Percentiles rank a stretch among this genome's conserved stretches.
Evolutionary conservation across 2,113 vertebrate genomes (phyloP).

Genomic region (Prionailurus bengalensis): DNA sequence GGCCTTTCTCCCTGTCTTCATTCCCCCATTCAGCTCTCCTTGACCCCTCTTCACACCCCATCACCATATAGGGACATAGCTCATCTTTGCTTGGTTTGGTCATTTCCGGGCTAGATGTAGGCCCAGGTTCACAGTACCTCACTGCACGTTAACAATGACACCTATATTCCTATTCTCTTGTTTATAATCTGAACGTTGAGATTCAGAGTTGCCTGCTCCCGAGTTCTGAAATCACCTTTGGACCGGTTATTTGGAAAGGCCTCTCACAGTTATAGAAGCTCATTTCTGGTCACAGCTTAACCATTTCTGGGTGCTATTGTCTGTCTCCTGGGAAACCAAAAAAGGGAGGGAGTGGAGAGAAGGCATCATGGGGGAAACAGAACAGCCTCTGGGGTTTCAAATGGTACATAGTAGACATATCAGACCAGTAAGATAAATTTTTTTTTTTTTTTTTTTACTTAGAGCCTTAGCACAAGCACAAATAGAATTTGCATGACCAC

Average conservation of each 20-base stretch:
- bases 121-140: background rate
- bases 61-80: background rate
- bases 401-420: background rate
- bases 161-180: background rate
- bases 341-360: background rate
- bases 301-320: background rate
- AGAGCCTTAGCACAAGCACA: slow-evolving; percentile 29
- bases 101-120: background rate
- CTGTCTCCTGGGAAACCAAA: slow-evolving; percentile 21
- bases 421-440: slow-evolving; percentile 30
- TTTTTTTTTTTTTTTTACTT: background rate
- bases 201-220: background rate
- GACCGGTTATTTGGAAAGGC: background rate
- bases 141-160: background rate
- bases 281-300: background rate
- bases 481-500: background rate
- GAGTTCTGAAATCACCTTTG: slow-evolving; percentile 29
- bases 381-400: slow-evolving; percentile 10
- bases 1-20: background rate
- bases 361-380: background rate
- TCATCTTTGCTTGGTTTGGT: background rate
- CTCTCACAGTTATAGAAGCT: background rate
- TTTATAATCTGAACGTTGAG: background rate
- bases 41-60: background rate
- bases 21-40: background rate